A percentile compares a stretch with the other conserved stretches of the same genome.
phyloP scores from a whole-genome alignment of 2,888 invertebrate species.

The Enchytraeus crypticus region DNA sequence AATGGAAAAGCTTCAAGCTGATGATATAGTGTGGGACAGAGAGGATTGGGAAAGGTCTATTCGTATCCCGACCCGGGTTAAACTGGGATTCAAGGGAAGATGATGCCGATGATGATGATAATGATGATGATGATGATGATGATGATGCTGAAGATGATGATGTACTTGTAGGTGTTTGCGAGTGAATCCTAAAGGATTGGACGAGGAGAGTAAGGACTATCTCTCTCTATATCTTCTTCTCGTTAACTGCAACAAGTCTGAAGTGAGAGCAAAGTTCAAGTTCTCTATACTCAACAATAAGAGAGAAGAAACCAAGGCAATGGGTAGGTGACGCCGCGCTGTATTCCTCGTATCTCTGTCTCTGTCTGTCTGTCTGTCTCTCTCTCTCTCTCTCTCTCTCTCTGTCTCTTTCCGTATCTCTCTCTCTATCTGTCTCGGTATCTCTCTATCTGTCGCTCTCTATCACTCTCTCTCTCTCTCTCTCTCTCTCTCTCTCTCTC shows the following conservation, averaged over 20 bases:
- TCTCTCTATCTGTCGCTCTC: too few relatives aligned
- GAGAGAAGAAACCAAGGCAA: slow-evolving; percentile 99
- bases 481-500: not conserved
- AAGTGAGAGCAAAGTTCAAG: slow-evolving; percentile 99
- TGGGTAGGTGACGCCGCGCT: slow-evolving; percentile 61
- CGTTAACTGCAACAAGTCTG: slow-evolving; percentile 99
- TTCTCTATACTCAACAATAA: slow-evolving; percentile 99
- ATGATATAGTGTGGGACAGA: too few relatives aligned
- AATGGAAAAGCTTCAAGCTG: too few relatives aligned
- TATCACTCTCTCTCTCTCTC: not conserved
- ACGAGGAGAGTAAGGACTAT: slow-evolving; percentile 99
- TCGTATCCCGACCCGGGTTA: too few relatives aligned
- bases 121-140: too few relatives aligned
- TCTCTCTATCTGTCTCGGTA: not conserved
- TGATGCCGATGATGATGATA: too few relatives aligned
- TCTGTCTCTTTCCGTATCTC: not conserved
- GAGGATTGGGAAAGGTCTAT: too few relatives aligned
- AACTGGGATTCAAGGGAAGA: too few relatives aligned
- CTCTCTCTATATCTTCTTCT: slow-evolving; percentile 94
- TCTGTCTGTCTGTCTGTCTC: not conserved
- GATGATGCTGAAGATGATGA: too few relatives aligned
- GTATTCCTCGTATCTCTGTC: not conserved
- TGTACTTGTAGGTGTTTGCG: slow-evolving; percentile 78
- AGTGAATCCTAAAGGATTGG: slow-evolving; percentile 98
- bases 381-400: not conserved